Evolutionary conservation across 1,140 invertebrate genomes (phyloP), one percentile per base, ranked within the genome.

Genomic region (Elysia chlorotica): DNA sequence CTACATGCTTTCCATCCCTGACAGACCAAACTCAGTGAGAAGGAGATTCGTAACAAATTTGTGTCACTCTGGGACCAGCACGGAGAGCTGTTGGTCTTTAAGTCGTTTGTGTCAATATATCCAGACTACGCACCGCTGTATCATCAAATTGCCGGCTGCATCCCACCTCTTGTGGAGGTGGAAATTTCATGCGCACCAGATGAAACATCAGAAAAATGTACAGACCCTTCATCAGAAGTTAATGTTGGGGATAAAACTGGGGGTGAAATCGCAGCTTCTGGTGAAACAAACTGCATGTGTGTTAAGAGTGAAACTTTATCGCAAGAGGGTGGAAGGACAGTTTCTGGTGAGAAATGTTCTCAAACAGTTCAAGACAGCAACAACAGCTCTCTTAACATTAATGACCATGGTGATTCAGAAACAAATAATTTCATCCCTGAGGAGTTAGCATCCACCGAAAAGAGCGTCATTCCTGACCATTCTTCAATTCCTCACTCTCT

Each of bases 51-150:
- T 10, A 31, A 23, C 21, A 62, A 35, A 53, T 71, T 62, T 57
- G 10, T 25, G 10, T 2, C 30, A 21, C 30, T 71, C 19, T 71
- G 69, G 69, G 59, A 62, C n/a, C 36, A 71, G 3, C 28, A 63
- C 31, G 59, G 54, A 23, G 69, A 71, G 28, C 59, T 61, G 2
- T 37, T 71, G 37, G 36, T 71, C 0, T 63, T 62, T 59, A 71
- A 63, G 38, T 63, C 28, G 5, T 71, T 71, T 63, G 37, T 63
- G 2, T 61, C 59, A 10, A 71, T 38, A 48, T 63, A 71, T 38
- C 69, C 69, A 3, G 37, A 38, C 37, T 62, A 71, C 48, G 59
- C 69, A 17, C 1, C 1, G 3, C 63, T 37, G 19, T 71, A 71
- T 53, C 36, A 71, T 5, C 37, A 63, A 30, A 63, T 71, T 14